Evolutionary conservation across 2,888 invertebrate species (phyloP), one percentile per base, ranked within the genome.

Genomic region (Chloroclysta siterata): DNA sequence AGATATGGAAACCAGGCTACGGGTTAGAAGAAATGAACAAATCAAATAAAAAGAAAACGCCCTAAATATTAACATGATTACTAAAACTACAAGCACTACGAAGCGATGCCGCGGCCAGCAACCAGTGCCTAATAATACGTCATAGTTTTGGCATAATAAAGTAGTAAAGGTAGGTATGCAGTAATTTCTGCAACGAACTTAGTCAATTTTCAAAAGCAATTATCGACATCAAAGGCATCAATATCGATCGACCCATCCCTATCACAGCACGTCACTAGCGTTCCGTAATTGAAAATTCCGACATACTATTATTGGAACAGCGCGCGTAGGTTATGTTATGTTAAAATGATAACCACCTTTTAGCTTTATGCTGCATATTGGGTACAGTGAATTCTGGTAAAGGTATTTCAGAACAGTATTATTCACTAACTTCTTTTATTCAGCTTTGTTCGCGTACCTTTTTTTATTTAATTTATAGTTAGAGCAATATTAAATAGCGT

Each of bases 281-380:
- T 2, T 55, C 44, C 52, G 39, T 69, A 66, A 69, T 69, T 69
- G 66, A 64, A 69, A 69, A 66, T 69, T 60, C 69, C 64, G 47
- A 50, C 51, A 14, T 47, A 47, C 53, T 64, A 64, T 44, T 53
- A 62, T 53, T 52, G 47, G 46, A 53, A 52, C 51, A 51, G 10
- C 51, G 29, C 50, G 14, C 10, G 50, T 48, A 46, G 11, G 63
- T 46, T 33, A 39, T 59, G 15, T 15, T 29, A 65, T 53, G 56
- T 60, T 46, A 53, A 57, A 53, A 60, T 60, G 56, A 60, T 60
- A 60, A 53, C 50, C 54, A 17, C 22, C 22, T 28, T 33, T 46
- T 46, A 46, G 46, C 17, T 46, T 39, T 10, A 39, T 39, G 36
- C 36, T 53, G 39, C 17, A 17, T 56, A n/a, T 47, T 41, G 47